These are phyloP conservation scores for Xestia c-nigrum DNA, from an alignment of 2,888 invertebrate genomes.

Conservation along the genomic window DNA sequence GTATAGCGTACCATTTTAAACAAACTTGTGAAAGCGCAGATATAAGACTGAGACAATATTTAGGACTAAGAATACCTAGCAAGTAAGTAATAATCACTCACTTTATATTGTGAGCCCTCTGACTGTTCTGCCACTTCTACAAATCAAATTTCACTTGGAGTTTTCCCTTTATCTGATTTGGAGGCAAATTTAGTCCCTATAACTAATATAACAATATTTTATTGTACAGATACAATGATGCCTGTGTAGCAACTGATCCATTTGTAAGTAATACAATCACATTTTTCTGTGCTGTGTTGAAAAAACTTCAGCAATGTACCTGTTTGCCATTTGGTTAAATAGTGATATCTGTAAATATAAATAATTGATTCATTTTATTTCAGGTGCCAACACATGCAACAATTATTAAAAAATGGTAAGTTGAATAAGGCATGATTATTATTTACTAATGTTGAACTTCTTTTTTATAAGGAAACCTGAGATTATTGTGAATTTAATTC, in stretches of 20 bases:
- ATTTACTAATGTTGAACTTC: neutral
- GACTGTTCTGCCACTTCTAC: neutral
- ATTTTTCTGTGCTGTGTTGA: neutral
- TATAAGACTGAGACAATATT: constrained; percentile 89
- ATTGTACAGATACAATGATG: constrained; percentile 87
- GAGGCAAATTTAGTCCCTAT: neutral
- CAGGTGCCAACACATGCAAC: constrained; percentile 79
- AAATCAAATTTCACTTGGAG: neutral
- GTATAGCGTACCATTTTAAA: constrained; percentile 92
- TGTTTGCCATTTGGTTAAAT: no score
- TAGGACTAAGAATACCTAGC: constrained; percentile 84
- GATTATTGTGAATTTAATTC: neutral
- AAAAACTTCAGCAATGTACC: neutral
- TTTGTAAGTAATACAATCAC: constrained; percentile 72
- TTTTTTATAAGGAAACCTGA: neutral
- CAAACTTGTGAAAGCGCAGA: constrained; percentile 92
- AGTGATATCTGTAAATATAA: neutral
- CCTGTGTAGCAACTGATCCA: constrained; percentile 90
- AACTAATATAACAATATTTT: neutral
- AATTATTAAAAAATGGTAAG: constrained; percentile 84
- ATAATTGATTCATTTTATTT: neutral
- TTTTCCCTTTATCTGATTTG: neutral
- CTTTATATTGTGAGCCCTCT: neutral
- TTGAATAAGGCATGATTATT: neutral
- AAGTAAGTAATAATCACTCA: constrained; percentile 73